Evolutionary conservation across 2,113 vertebrate species (phyloP), one percentile per base, ranked within the genome.

Genomic region (Heterotis niloticus): DNA sequence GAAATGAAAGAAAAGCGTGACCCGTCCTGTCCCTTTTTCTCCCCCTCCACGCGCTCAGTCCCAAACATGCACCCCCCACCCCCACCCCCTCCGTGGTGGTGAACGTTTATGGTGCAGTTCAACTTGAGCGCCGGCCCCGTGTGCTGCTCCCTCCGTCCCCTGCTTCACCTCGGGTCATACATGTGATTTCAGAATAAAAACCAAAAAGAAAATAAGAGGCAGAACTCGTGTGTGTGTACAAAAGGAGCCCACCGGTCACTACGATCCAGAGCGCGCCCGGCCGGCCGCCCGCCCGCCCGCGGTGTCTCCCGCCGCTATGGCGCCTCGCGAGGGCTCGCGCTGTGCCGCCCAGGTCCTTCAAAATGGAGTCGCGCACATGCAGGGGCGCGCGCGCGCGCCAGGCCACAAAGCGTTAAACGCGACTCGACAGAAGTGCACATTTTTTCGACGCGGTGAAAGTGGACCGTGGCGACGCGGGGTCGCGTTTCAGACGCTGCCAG

Each of bases 321-420:
- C 80, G 80, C 44, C 73, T 29, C 68, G 64, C 51, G 64, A 52
- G 18, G 77, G 77, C 79, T 72, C 82, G 81, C 84, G 28, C 82
- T 78, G 84, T 83, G 85, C 84, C 82, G 81, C 84, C 83, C 88
- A 84, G 84, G 81, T 83, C 86, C 86, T 88, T 90, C 92, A 93
- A 93, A 92, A 93, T 93, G 92, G 92, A 93, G 92, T 93, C 92
- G 87, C 34, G 82, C 5, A 59, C 77, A 52, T 72, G 70, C 24
- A 75, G 72, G 59, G 20, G 59, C 59, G 59, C 17, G 62, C 57
- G 56, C 66, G 79, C 78, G 70, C 81, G 81, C 83, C 90, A 92
- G 92, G 92, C 91, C 91, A 90, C 90, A 90, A 91, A 93, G 92
- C 91, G 90, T 92, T 91, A 90, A 91, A 82, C n/a, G 54, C 72